These are phyloP conservation scores for Bradypodion ventrale DNA, from an alignment of 2,797 vertebrate genomes.

Conservation along the genomic window DNA sequence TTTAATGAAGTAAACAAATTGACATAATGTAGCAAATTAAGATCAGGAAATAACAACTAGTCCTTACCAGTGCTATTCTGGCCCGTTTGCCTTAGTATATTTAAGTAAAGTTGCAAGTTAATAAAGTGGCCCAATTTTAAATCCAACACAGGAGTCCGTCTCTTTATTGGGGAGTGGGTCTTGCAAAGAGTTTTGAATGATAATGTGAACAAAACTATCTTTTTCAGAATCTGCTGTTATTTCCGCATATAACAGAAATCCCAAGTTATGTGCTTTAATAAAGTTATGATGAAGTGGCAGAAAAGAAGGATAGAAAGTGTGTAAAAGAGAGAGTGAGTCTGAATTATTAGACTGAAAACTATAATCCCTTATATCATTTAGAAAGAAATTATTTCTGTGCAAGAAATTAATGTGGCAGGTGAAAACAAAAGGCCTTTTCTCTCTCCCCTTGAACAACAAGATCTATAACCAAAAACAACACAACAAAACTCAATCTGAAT, in stretches of 20 bases:
- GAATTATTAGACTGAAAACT: background rate
- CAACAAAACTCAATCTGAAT: background rate
- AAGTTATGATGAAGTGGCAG: background rate
- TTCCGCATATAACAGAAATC: slow-evolving; percentile 3
- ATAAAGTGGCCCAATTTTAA: no score
- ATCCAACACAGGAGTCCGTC: no score
- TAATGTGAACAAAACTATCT: background rate
- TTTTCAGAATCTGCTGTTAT: background rate
- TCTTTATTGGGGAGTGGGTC: no score
- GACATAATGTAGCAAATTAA: no score
- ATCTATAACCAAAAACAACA: background rate
- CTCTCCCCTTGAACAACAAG: background rate
- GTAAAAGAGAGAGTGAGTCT: background rate
- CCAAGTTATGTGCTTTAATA: slow-evolving; percentile 5
- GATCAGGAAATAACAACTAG: no score
- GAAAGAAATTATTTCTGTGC: background rate
- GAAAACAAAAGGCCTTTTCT: background rate
- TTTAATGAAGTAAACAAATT: no score
- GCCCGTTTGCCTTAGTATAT: no score
- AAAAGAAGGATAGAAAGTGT: background rate
- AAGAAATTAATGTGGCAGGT: slow-evolving; percentile 10
- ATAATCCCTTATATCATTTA: background rate
- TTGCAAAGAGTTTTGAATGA: background rate
- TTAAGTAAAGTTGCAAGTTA: no score
- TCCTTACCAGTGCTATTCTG: no score